phyloP scores from a whole-genome alignment of 2,888 invertebrate genomes.

The Sceliomorpha sp. region DNA sequence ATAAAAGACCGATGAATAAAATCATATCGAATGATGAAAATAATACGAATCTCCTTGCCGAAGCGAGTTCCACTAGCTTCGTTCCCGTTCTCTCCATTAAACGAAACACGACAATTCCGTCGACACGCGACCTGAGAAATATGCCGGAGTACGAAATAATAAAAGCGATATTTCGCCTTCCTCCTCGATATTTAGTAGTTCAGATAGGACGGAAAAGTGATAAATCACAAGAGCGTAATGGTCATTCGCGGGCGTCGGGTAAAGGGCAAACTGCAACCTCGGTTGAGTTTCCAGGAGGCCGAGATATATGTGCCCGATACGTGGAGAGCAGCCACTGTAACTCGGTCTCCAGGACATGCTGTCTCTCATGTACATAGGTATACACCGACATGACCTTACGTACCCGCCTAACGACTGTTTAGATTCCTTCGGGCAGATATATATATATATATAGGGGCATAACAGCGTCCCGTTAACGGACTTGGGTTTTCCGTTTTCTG shows the following conservation, averaged over 20 bases:
- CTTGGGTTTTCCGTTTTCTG: conserved; percentile 48
- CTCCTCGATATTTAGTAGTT: conserved; percentile 13
- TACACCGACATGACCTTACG: conserved; percentile 48
- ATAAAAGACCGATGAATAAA: too few relatives aligned
- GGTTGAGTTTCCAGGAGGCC: conserved; percentile 31
- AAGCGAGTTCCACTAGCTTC: too few relatives aligned
- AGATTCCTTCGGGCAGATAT: conserved; percentile 42
- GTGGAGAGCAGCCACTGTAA: conserved; percentile 48
- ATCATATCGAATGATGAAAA: too few relatives aligned
- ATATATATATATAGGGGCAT: conserved; percentile 10
- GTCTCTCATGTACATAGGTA: conserved; percentile 39
- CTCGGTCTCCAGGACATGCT: conserved; percentile 42
- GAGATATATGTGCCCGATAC: conserved; percentile 32
- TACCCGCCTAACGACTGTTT: conserved; percentile 57
- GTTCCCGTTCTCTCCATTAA: too few relatives aligned
- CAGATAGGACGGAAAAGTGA: conserved; percentile 3
- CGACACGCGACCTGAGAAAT: too few relatives aligned
- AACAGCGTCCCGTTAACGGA: conserved; percentile 38
- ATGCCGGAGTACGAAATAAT: not conserved
- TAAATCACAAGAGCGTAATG: conserved; percentile 19
- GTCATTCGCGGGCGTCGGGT: conserved; percentile 17
- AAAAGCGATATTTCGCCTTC: not conserved
- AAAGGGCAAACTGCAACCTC: conserved; percentile 12
- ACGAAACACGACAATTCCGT: too few relatives aligned
- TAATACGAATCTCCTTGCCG: too few relatives aligned